Base-by-base conservation (phyloP, 2,888 invertebrate genomes). In the Agrochola litura region DNA sequence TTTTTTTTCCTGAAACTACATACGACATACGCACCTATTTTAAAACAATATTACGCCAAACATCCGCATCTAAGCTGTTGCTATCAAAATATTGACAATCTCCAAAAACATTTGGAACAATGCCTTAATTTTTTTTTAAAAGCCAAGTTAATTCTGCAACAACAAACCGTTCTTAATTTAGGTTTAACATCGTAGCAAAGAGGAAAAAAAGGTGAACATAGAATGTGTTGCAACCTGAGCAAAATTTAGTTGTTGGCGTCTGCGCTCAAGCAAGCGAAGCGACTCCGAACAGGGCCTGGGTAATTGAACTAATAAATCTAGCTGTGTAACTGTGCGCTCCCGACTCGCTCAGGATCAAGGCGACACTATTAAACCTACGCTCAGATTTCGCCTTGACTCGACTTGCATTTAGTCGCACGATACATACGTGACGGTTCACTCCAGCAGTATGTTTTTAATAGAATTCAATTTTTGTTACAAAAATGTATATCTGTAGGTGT, bases 251-350 rank as follows among this genome's bases (percentile, higher is more conserved):
- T 94, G 95, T 94, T 94, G 94, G 95, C 93, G 94, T 94, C 93
- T 94, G 93, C 92, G 93, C 89, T 92, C 94, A 93, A 94, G 94
- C 93, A 93, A 94, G 95, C 94, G 92, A 89, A 91, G 93, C 94
- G 92, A 89, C 91, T 92, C 89, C 90, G 93, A 94, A 93, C 95
- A 95, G 93, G 92, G 91, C 90, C 91, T 92, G 93, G 95, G 94
- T 96, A 96, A 96, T 96, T 96, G 96, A 96, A 96, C 95, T 95
- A 96, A 96, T 96, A 96, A 96, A 96, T 96, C 96, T 95, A 93
- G 93, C 92, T 93, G 90, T 92, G 94, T 93, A 93, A 94, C 94
- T 93, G 92, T 92, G 92, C 82, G 78, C 88, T 85, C 81, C 90
- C 91, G 91, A 90, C 93, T 91, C 90, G 91, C 92, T 90, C 92